Evolutionary conservation across 2,888 invertebrate genomes (phyloP), one percentile per base, ranked within the genome.

Genomic region (Alloscopus bannaensis): DNA sequence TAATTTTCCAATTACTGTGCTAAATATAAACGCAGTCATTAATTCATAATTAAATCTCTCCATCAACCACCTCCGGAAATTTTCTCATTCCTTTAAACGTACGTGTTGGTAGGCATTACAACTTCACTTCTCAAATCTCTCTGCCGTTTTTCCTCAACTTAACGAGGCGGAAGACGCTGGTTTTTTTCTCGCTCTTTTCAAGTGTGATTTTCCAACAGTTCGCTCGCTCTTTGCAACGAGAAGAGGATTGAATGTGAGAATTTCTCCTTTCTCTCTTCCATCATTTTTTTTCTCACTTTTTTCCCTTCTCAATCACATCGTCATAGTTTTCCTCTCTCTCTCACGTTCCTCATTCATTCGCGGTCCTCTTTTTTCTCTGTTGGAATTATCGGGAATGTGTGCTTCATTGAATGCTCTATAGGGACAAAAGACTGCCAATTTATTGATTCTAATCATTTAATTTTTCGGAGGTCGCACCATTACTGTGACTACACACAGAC

Each of bases 361-460:
- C 69, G 31, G 45, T n/a, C n/a, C n/a, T n/a, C n/a, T n/a, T n/a
- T n/a, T n/a, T n/a, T n/a, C n/a, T n/a, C n/a, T n/a, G n/a, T n/a
- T n/a, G 55, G 29, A 69, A 73, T 85, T 86, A 86, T 85, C 84
- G 80, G 75, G 64, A 81, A 81, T 84, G 83, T 85, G 81, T 84
- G 86, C 85, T 84, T 84, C 82, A 85, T 81, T 85, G 86, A 80
- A 76, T 84, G 79, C 80, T 85, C 82, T 84, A 84, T 84, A 81
- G 81, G 82, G 84, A 86, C 86, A 84, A 86, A 84, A 84, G 84
- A 84, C 83, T 84, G 80, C 83, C 85, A 86, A 84, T 86, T 86
- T 86, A 84, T 84, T 86, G 86, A 86, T 86, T 85, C 83, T 84
- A 83, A 85, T 86, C 86, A 86, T 85, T 85, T 86, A 85, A 86